Base-by-base conservation (phyloP, 1,140 invertebrate genomes). In the Acromyrmex heyeri region DNA sequence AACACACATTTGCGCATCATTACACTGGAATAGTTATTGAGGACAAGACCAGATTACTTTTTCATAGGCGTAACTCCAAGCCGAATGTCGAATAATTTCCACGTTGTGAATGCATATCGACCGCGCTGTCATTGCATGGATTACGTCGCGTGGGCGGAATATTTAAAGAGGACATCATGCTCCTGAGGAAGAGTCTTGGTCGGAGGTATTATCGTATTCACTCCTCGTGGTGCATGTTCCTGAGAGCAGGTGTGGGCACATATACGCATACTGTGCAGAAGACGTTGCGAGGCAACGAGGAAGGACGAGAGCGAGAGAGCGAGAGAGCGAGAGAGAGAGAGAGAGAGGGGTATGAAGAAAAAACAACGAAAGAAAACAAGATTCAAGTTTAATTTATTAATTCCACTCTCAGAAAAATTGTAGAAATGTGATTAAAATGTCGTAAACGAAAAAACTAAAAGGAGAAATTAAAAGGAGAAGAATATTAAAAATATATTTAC, bases 71-170 rank as follows among this genome's bases (percentile, higher is more conserved):
- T 62, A 57, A 64, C 30, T 57, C 44, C 21, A 24, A 64, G 53
- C n/a, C 12, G 53, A 69, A 34, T 69, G 64, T 61, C 85, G 76
- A 86, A 79, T 86, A 69, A 81, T 67, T 55, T 85, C 62, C 83
- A 59, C 76, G 44, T 62, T 30, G 76, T 69, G 76, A 81, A 86
- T 59, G 57, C 55, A 38, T 85, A 90, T 90, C 89, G 89, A 90
- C 75, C 75, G 69, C 73, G 24, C 14, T 69, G 61, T 69, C 38
- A 38, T 59, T 53, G 70, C 70, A 72, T 69, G 81, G 79, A 90
- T 90, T 87, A 81, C 88, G 24, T 81, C 57, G 62, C 86, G 86
- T 87, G 86, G 81, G 18, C 21, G 81, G 86, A 85, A 90, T 85
- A 81, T 76, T 76, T 76, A 72, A 85, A 90, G 88, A 87, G 86